A percentile compares a stretch with the other conserved stretches of the same genome.
These are phyloP conservation scores for Arctocebus calabarensis DNA, from an alignment of 2,797 vertebrate genomes.

Conservation along the genomic window DNA sequence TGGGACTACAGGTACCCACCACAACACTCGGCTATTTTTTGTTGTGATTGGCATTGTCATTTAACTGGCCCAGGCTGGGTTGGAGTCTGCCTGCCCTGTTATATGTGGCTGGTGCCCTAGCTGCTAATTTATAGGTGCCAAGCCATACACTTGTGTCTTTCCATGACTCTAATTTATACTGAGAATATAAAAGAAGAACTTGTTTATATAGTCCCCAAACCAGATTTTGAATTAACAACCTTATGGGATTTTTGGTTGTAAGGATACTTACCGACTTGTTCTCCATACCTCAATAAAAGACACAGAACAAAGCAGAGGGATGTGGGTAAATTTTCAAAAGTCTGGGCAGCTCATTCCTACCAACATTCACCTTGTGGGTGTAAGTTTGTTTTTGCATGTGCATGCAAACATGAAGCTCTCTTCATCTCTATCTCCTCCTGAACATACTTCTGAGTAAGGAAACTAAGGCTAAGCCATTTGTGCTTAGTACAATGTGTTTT, in stretches of 20 bases:
- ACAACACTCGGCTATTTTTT: too few species aligned
- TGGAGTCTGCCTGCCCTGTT: too few species aligned
- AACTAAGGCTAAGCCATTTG: neutral
- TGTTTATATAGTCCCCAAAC: neutral
- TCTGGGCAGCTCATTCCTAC: neutral
- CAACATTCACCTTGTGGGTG: neutral
- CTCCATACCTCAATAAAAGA: neutral
- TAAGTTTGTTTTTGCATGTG: neutral
- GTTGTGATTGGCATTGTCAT: too few species aligned
- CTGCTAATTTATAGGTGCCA: too few species aligned
- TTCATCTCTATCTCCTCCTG: neutral
- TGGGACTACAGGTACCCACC: too few species aligned
- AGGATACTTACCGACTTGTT: neutral
- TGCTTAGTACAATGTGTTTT: neutral
- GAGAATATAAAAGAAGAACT: neutral
- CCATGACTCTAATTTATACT: neutral
- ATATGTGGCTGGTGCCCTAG: too few species aligned
- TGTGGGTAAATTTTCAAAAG: neutral
- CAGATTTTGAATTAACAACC: neutral
- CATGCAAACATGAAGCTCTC: neutral
- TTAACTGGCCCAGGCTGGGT: too few species aligned
- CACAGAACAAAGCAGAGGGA: neutral
- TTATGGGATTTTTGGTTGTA: neutral
- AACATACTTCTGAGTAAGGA: neutral
- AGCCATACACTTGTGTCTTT: neutral